phyloP scores from a whole-genome alignment of 2,113 vertebrate species.

The Dasypus novemcinctus region DNA sequence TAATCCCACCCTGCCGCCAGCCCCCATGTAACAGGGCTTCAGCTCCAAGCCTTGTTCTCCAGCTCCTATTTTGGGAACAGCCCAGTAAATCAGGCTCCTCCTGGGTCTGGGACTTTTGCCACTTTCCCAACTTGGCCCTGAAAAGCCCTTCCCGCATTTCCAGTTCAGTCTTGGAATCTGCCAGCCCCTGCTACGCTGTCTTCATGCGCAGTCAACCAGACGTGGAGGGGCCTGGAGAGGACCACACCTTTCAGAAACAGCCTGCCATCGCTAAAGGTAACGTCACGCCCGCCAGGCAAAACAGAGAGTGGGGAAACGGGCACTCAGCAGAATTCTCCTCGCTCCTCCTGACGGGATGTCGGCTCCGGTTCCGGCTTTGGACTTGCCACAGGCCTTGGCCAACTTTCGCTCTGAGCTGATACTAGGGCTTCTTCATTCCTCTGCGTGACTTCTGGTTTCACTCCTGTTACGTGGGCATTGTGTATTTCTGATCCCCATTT shows the following conservation, averaged over 20 bases:
- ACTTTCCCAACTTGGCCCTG: not conserved
- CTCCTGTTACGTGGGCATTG: not conserved
- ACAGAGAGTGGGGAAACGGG: not conserved
- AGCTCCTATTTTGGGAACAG: not conserved
- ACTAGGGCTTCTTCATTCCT: not conserved
- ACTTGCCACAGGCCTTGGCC: not conserved
- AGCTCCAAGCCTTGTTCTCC: conserved; percentile 1
- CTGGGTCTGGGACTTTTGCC: conserved; percentile 1
- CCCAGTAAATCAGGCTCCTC: conserved; percentile 21
- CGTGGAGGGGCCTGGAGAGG: not conserved
- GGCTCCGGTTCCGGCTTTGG: not conserved
- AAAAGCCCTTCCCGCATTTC: not conserved
- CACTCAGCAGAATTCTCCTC: not conserved
- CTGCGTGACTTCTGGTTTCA: not conserved
- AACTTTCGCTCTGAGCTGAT: not conserved
- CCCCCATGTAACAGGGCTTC: conserved; percentile 51
- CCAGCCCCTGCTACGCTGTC: not conserved
- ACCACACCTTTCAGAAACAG: not conserved
- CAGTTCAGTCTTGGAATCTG: not conserved
- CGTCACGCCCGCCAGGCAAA: not conserved
- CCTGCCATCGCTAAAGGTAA: not conserved
- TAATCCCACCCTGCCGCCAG: not conserved
- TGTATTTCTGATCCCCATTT: not conserved
- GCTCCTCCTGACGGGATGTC: not conserved
- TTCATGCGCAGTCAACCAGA: not conserved